Conservation (phyloP, 2,113 vertebrate genomes). For the human (Homo sapiens) region GRCh38 chr2:73550501-73551000, state of each 20-base stretch:
- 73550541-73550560: neutral
- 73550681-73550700: constrained; percentile 33
- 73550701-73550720: constrained; percentile 10
- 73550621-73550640: constrained; percentile 15
- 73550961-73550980: too few species aligned
- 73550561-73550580: neutral
- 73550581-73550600: constrained; percentile 44
- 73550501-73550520: neutral
- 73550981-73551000: too few species aligned
- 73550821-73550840: neutral
- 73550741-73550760: constrained; percentile 38
- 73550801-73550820: neutral
- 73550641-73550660: constrained; percentile 38
- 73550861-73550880: neutral
- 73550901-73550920: too few species aligned
- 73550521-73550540: neutral
- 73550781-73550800: neutral
- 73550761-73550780: constrained; percentile 18
- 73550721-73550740: constrained; percentile 5
- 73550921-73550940: too few species aligned
- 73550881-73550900: too few species aligned
- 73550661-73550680: neutral
- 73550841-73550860: neutral
- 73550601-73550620: neutral
- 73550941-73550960: too few species aligned